Conservation (phyloP, 23 tunicate genomes). For the Styela clava region DNA sequence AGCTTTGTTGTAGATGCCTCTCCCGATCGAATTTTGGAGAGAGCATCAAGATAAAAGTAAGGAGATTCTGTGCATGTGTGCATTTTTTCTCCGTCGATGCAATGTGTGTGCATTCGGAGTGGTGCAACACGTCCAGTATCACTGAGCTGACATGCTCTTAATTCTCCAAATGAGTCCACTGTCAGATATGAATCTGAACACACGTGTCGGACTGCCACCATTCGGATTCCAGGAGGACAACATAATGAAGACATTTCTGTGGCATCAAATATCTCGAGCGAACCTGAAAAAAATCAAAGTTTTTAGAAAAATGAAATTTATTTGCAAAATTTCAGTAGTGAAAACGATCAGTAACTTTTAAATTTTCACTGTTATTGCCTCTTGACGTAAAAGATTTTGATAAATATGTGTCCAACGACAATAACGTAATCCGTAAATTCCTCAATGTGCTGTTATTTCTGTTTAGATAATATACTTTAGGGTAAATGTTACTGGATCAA, state of each 20-base stretch:
- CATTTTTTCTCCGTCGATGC: constrained; percentile 7
- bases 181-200: constrained; percentile 8
- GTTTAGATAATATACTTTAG: too few species aligned
- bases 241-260: neutral
- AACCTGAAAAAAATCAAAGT: neutral
- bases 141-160: constrained; percentile 10
- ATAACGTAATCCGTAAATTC: too few species aligned
- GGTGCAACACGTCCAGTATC: too few species aligned
- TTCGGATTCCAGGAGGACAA: constrained; percentile 1
- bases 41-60: constrained; percentile 3
- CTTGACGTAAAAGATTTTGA: too few species aligned
- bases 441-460: too few species aligned
- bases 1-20: neutral
- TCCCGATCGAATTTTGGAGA: neutral
- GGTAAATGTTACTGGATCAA: too few species aligned
- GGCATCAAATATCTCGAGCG: constrained; percentile 11
- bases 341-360: too few species aligned
- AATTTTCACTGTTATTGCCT: too few species aligned
- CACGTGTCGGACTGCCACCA: constrained; percentile 6
- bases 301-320: too few species aligned
- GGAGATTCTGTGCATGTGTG: constrained; percentile 11
- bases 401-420: too few species aligned
- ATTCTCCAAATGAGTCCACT: constrained; percentile 9
- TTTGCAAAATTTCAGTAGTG: neutral
- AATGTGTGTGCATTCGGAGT: neutral